These are phyloP conservation scores for Pangasianodon gigas DNA, from an alignment of 2,113 vertebrate genomes.

Conservation along the genomic window DNA sequence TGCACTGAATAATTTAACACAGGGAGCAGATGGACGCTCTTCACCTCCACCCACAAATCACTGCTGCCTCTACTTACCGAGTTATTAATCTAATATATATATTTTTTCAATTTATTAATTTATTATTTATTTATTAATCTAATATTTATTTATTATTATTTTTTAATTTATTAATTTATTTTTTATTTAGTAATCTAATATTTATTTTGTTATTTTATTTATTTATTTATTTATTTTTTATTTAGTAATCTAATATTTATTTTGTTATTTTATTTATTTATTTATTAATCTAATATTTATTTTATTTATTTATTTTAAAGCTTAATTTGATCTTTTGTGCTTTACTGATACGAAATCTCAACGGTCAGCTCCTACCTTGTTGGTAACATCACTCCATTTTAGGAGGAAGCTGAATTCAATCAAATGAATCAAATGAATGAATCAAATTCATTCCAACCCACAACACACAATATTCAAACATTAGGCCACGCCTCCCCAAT, in stretches of 20 bases:
- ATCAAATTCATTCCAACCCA: too few relatives aligned
- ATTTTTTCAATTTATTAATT: neutral
- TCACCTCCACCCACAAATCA: conserved; percentile 28
- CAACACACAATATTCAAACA: too few relatives aligned
- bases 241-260: neutral
- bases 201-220: too few relatives aligned
- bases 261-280: neutral
- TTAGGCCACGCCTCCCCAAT: neutral
- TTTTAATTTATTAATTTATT: too few relatives aligned
- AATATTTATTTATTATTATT: too few relatives aligned
- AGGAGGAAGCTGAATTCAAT: too few relatives aligned
- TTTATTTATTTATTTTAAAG: neutral
- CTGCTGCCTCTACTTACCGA: neutral
- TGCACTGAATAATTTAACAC: conserved; percentile 62
- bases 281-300: neutral
- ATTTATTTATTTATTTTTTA: too few relatives aligned
- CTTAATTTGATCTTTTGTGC: neutral
- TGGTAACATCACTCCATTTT: neutral
- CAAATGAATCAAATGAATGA: too few relatives aligned
- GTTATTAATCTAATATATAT: neutral
- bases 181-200: too few relatives aligned
- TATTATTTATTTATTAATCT: too few relatives aligned
- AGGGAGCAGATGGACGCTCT: conserved; percentile 56
- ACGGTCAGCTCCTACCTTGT: neutral
- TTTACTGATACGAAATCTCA: neutral